A percentile compares a stretch with the other conserved stretches of the same genome.
Evolutionary conservation across 1,140 invertebrate species (phyloP).

Genomic region (Pinna nobilis): DNA sequence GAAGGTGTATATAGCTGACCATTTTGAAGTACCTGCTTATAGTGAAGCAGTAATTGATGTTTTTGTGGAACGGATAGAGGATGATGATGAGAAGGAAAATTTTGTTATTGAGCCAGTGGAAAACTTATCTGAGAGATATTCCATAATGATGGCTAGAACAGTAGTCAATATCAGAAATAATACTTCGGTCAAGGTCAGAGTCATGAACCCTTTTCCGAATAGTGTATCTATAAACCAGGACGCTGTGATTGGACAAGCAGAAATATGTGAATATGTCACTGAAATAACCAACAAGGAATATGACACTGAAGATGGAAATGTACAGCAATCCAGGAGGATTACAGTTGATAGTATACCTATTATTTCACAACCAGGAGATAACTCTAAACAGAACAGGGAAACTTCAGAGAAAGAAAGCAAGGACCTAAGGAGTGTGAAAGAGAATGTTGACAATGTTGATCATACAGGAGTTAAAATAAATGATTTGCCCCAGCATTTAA

Average conservation of each 20-base stretch:
- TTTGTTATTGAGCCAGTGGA: constrained; percentile 10
- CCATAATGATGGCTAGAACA: background rate
- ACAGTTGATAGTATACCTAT: too few species aligned
- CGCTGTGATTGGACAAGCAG: too few species aligned
- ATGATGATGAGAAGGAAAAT: background rate
- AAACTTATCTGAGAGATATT: background rate
- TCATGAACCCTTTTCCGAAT: constrained; percentile 22
- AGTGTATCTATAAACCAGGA: too few species aligned
- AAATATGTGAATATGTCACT: too few species aligned
- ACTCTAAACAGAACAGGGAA: too few species aligned
- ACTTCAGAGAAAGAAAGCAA: background rate
- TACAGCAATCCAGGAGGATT: too few species aligned
- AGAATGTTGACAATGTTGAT: too few species aligned
- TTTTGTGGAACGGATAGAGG: background rate
- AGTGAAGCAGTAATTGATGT: constrained; percentile 19
- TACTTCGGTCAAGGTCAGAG: background rate
- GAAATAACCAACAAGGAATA: too few species aligned
- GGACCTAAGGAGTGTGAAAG: background rate
- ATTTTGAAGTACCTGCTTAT: background rate
- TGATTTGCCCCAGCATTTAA: background rate
- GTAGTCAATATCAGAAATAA: background rate
- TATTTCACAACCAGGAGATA: too few species aligned
- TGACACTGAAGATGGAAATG: too few species aligned
- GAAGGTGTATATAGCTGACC: constrained; percentile 2
- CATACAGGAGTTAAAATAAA: background rate